A percentile compares a stretch with the other conserved stretches of the same genome.
phyloP scores from a whole-genome alignment of 2,888 invertebrate genomes.

The Danaus chrysippus region DNA sequence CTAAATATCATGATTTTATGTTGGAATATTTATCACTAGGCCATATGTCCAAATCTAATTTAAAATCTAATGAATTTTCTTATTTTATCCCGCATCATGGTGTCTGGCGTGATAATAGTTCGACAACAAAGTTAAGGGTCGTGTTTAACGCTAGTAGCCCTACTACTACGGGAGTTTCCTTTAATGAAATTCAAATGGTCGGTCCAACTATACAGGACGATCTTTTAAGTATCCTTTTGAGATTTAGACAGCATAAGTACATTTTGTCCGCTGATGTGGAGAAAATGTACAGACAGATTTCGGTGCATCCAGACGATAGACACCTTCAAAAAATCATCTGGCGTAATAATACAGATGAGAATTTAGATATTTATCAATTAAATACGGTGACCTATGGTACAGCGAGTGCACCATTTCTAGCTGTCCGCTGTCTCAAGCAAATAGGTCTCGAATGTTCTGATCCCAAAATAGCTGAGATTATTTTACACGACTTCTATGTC shows the following conservation, averaged over 20 bases:
- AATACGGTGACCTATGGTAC: constrained; percentile 38
- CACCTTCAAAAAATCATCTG: constrained; percentile 27
- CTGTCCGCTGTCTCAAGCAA: constrained; percentile 4
- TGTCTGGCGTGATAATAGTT: constrained; percentile 16
- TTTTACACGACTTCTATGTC: constrained; percentile 20
- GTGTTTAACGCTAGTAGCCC: constrained; percentile 18
- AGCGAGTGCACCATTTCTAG: constrained; percentile 28
- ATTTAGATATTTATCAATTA: constrained; percentile 27
- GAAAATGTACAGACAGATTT: constrained; percentile 35
- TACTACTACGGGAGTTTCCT: constrained; percentile 23
- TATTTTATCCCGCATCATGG: constrained; percentile 18
- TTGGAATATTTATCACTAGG: constrained; percentile 22
- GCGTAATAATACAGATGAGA: constrained; percentile 27
- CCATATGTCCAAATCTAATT: constrained; percentile 18
- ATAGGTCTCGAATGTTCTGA: constrained; percentile 14
- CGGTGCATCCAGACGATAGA: constrained; percentile 16
- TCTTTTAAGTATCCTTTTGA: constrained; percentile 32
- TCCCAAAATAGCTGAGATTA: constrained; percentile 23
- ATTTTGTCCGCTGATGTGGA: constrained; percentile 33
- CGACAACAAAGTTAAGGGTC: too few relatives aligned
- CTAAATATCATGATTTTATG: constrained; percentile 27
- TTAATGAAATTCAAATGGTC: constrained; percentile 31
- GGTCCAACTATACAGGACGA: constrained; percentile 34
- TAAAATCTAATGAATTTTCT: not conserved
- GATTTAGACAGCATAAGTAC: constrained; percentile 31